Evolutionary conservation across 1,140 invertebrate species (phyloP).

Genomic region (Maniola jurtina): DNA sequence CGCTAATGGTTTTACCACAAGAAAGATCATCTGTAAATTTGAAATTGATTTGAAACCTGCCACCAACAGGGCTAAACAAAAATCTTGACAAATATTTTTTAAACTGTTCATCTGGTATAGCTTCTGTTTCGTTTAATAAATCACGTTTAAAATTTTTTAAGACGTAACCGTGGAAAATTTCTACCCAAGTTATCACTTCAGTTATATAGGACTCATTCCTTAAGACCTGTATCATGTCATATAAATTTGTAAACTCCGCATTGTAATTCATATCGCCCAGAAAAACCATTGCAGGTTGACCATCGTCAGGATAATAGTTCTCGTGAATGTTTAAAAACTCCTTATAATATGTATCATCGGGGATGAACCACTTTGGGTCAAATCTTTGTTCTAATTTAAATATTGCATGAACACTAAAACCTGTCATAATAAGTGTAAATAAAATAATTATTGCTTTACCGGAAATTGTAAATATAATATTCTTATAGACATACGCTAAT

Average conservation of each 20-base stretch:
- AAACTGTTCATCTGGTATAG: slow-evolving; percentile 79
- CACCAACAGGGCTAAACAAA: slow-evolving; percentile 83
- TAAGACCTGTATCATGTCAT: slow-evolving; percentile 78
- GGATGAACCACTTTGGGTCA: slow-evolving; percentile 88
- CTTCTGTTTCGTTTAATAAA: slow-evolving; percentile 62
- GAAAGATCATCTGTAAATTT: slow-evolving; percentile 80
- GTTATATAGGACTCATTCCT: slow-evolving; percentile 78
- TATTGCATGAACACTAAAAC: slow-evolving; percentile 81
- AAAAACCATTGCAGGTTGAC: slow-evolving; percentile 83
- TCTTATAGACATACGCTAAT: slow-evolving; percentile 80
- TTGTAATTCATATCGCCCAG: slow-evolving; percentile 84
- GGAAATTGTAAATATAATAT: slow-evolving; percentile 80
- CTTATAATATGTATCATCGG: slow-evolving; percentile 84
- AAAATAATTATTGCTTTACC: slow-evolving; percentile 82
- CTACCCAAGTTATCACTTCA: slow-evolving; percentile 82
- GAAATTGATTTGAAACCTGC: slow-evolving; percentile 85
- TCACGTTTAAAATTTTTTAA: slow-evolving; percentile 74
- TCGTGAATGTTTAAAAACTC: slow-evolving; percentile 80
- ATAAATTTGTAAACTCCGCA: slow-evolving; percentile 81
- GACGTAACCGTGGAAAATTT: slow-evolving; percentile 82
- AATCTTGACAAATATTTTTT: slow-evolving; percentile 84
- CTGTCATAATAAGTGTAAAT: slow-evolving; percentile 79
- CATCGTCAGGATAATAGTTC: slow-evolving; percentile 82
- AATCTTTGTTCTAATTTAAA: slow-evolving; percentile 86
- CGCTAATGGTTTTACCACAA: slow-evolving; percentile 81